phyloP scores from a whole-genome alignment of 2,113 vertebrate species.

The Mus pahari region DNA sequence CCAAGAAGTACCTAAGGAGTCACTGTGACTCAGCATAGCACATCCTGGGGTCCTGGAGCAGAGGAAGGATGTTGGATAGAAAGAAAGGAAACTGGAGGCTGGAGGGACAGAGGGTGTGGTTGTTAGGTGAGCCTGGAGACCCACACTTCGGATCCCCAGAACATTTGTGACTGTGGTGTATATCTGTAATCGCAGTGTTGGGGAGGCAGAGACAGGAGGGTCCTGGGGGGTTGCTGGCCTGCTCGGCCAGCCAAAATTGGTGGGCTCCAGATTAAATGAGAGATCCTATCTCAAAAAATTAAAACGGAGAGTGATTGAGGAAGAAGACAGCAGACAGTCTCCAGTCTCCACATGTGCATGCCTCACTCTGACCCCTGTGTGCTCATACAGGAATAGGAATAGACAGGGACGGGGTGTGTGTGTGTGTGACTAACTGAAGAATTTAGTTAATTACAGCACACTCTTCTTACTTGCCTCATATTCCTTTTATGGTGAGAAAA shows the following conservation, averaged over 20 bases:
- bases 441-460: background rate
- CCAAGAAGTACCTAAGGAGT: background rate
- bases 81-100: background rate
- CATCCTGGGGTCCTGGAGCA: background rate
- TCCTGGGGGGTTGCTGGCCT: background rate
- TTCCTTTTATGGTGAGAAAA: background rate
- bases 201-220: background rate
- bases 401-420: background rate
- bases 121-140: background rate
- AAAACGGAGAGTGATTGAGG: background rate
- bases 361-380: background rate
- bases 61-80: background rate
- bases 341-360: background rate
- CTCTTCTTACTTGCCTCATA: background rate
- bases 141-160: background rate
- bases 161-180: background rate
- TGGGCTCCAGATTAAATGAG: background rate
- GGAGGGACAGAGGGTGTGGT: no score
- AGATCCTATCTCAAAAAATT: background rate
- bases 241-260: background rate
- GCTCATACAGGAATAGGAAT: background rate
- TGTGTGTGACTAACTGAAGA: background rate
- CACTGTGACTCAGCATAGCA: background rate
- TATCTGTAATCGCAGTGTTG: background rate
- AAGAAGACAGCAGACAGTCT: background rate